phyloP scores from a whole-genome alignment of 2,888 invertebrate genomes.

The Dione juno region DNA sequence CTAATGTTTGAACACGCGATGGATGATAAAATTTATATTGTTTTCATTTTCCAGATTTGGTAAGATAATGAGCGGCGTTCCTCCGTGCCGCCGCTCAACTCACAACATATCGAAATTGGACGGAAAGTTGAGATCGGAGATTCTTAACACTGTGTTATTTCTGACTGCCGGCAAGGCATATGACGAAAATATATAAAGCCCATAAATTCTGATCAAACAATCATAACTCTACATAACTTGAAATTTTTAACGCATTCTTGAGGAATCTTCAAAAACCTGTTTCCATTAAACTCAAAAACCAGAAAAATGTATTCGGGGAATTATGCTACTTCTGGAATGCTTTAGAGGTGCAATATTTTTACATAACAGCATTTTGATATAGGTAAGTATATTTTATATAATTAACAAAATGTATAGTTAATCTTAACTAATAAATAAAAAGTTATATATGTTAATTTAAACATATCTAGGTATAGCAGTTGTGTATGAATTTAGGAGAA shows the following conservation, averaged over 20 bases:
- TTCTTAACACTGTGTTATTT: neutral
- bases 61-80: too few species aligned
- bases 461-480: too few species aligned
- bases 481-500: too few species aligned
- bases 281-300: neutral
- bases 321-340: neutral
- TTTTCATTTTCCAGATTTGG: too few species aligned
- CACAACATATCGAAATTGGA: too few species aligned
- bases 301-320: neutral
- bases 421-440: too few species aligned
- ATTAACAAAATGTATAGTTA: neutral
- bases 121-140: too few species aligned
- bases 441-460: too few species aligned
- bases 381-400: neutral
- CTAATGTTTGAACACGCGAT: neutral
- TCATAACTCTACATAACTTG: neutral
- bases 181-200: neutral
- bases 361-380: neutral
- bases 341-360: neutral
- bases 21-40: too few species aligned
- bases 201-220: neutral
- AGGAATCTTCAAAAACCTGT: neutral
- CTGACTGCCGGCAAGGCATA: neutral
- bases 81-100: too few species aligned
- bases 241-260: neutral